Percentiles rank a stretch among this genome's conserved stretches.
Evolutionary conservation across 1,140 invertebrate species (phyloP).

Genomic region (Ericerus pela): DNA sequence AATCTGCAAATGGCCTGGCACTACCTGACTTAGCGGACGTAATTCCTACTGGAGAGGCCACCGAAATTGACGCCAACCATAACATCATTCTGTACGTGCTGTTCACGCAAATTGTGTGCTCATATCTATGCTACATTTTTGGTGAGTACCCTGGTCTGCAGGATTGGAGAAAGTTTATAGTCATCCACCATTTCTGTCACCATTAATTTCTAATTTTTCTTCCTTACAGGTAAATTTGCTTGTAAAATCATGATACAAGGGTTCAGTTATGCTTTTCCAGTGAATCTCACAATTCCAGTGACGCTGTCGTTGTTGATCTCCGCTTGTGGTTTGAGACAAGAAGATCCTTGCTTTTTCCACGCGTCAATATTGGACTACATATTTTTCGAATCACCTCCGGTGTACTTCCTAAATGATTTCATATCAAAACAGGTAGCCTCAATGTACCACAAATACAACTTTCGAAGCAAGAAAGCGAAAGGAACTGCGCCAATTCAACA

Average conservation of each 20-base stretch:
- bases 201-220: not conserved
- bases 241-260: conserved; percentile 94
- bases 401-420: conserved; percentile 67
- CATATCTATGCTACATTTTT: conserved; percentile 80
- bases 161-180: not conserved
- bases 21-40: conserved; percentile 60
- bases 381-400: conserved; percentile 74
- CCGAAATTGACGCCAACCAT: conserved; percentile 47
- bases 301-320: conserved; percentile 75
- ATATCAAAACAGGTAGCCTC: conserved; percentile 50
- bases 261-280: conserved; percentile 89
- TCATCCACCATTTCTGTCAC: not conserved
- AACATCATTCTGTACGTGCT: conserved; percentile 63
- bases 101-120: conserved; percentile 62
- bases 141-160: conserved; percentile 34
- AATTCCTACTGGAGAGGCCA: conserved; percentile 50
- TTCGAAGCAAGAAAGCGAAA: too few relatives aligned
- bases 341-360: conserved; percentile 76
- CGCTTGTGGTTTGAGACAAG: conserved; percentile 68
- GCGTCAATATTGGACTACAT: conserved; percentile 70
- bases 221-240: conserved; percentile 62
- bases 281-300: conserved; percentile 80
- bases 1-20: conserved; percentile 25
- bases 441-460: not conserved
- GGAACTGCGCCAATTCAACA: not conserved